Evolutionary conservation across 2,888 invertebrate genomes (phyloP).

Genomic region (Linnaemya tessellans): DNA sequence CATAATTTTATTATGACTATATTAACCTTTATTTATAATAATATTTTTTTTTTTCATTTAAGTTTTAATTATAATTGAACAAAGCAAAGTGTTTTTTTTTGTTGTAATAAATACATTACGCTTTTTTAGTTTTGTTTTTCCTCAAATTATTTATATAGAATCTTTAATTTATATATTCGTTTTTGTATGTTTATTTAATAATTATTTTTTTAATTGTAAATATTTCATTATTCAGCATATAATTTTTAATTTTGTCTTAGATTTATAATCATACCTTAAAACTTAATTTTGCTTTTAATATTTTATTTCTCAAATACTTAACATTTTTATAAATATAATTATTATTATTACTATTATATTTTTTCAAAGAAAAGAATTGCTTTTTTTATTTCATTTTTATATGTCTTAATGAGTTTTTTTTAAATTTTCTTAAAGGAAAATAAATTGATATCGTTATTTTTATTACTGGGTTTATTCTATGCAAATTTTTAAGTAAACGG

Average conservation of each 20-base stretch:
- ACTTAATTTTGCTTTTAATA: conserved; percentile 38
- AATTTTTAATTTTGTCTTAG: conserved; percentile 37
- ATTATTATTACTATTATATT: conserved; percentile 66
- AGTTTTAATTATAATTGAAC: conserved; percentile 55
- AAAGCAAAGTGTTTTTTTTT: conserved; percentile 57
- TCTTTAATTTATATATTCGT: conserved; percentile 20
- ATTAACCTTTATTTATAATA: conserved; percentile 52
- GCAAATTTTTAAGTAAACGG: conserved; percentile 12
- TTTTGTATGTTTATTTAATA: conserved; percentile 13
- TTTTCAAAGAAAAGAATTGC: conserved; percentile 79
- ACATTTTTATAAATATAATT: conserved; percentile 51
- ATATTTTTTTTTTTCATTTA: conserved; percentile 32
- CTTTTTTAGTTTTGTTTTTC: conserved; percentile 16
- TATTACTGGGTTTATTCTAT: background rate
- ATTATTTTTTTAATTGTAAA: conserved; percentile 60
- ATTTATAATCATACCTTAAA: conserved; percentile 50
- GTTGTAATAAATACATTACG: conserved; percentile 19
- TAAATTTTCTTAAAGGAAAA: conserved; percentile 27
- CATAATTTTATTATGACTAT: conserved; percentile 28
- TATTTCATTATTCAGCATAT: conserved; percentile 65
- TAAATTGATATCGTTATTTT: conserved; percentile 25
- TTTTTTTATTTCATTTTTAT: conserved; percentile 73
- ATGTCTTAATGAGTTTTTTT: conserved; percentile 57
- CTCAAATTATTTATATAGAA: conserved; percentile 6
- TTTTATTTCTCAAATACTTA: conserved; percentile 72